phyloP scores from a whole-genome alignment of 1,140 invertebrate species.

The Hesperophylax magnus region DNA sequence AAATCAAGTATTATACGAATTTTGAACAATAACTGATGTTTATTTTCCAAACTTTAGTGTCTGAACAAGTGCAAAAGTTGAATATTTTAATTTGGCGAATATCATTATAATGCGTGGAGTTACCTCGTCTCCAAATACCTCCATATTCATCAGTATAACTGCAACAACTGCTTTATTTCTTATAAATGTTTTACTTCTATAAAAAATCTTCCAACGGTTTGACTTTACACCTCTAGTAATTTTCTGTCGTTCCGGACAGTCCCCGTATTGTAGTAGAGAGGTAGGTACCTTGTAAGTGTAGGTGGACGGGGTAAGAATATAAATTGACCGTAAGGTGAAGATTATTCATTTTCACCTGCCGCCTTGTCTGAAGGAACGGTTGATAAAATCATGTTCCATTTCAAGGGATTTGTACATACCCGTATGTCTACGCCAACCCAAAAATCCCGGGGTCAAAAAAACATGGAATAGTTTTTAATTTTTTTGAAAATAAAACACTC shows the following conservation, averaged over 20 bases:
- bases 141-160: too few relatives aligned
- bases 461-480: background rate
- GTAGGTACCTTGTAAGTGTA: background rate
- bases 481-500: background rate
- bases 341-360: constrained; percentile 19
- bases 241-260: background rate
- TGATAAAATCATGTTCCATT: constrained; percentile 9
- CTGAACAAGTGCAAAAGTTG: too few relatives aligned
- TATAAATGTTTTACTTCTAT: too few relatives aligned
- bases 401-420: background rate
- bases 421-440: background rate
- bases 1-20: too few relatives aligned
- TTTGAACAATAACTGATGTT: too few relatives aligned
- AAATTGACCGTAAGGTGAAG: background rate
- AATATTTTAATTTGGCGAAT: too few relatives aligned
- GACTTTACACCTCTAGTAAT: too few relatives aligned
- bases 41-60: too few relatives aligned
- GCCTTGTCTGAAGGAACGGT: background rate
- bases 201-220: too few relatives aligned
- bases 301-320: background rate
- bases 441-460: background rate
- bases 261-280: background rate
- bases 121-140: too few relatives aligned
- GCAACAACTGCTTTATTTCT: too few relatives aligned
- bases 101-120: too few relatives aligned